Conservation (phyloP, 2,113 vertebrate genomes). For the Arenaria interpres region DNA sequence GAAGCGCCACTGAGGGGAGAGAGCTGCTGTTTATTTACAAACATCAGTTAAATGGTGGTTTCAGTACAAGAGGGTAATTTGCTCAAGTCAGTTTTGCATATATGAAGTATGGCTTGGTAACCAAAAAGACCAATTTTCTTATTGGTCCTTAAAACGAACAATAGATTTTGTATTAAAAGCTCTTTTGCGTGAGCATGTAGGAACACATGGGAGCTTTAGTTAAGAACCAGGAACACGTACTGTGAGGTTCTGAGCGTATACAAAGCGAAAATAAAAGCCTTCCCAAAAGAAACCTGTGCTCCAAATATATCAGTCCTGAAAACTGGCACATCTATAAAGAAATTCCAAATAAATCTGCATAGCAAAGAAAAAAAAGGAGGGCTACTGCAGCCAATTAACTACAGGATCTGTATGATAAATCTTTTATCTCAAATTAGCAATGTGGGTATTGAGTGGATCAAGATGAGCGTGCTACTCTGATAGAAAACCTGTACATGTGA, state of each 20-base stretch:
- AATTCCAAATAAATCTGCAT: constrained; percentile 47
- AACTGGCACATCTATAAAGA: constrained; percentile 50
- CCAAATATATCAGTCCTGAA: neutral
- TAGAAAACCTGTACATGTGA: constrained; percentile 57
- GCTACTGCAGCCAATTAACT: neutral
- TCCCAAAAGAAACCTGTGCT: neutral
- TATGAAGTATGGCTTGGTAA: neutral
- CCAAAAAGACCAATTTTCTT: constrained; percentile 19
- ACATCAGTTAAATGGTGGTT: neutral
- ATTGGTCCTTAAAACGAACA: neutral
- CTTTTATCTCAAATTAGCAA: constrained; percentile 45
- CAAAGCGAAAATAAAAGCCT: constrained; percentile 16
- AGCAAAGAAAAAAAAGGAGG: neutral
- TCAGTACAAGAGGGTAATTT: neutral
- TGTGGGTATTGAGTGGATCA: constrained; percentile 60
- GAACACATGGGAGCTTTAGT: neutral
- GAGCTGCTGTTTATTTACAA: neutral
- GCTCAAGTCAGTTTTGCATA: neutral
- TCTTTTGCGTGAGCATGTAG: neutral
- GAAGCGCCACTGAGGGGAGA: neutral
- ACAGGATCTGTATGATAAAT: constrained; percentile 12
- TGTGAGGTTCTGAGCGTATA: neutral
- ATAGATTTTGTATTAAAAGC: neutral
- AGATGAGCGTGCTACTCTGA: constrained; percentile 48
- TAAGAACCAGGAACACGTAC: neutral